Evolutionary conservation across 2,888 invertebrate species (phyloP), one percentile per base, ranked within the genome.

Genomic region (Tromatobia lineatoria): DNA sequence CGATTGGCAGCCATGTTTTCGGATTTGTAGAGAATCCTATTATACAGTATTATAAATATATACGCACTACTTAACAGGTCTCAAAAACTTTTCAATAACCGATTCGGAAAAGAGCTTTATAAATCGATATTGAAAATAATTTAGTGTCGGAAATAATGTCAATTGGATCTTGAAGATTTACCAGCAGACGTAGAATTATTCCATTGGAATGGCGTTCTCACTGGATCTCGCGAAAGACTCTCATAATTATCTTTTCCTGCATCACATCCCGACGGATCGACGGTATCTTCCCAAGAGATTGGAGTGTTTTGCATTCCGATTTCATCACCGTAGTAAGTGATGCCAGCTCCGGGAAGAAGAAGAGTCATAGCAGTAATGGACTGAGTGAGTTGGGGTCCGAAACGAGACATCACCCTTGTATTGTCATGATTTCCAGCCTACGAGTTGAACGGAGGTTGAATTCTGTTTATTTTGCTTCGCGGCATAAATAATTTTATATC

Each of bases 131-230:
- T n/a, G 20, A 4, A 20, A 20, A 6, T 23, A 42, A 42, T 54
- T 15, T 6, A 20, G 8, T 20, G 15, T 20, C 0, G 25, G 11
- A 11, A n/a, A 6, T 3, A 3, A 52, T 3, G 8, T 52, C 11
- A 42, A 54, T 38, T n/a, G 45, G 25, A 29, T 42, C 23, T 3
- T 38, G 11, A 59, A 29, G 1, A 84, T 84, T 84, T 86, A 92
- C 96, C 97, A 67, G 96, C 96, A 86, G 96, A 95, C 64, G 92
- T 93, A 0, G 95, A 94, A n/a, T 94, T 92, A 89, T 94, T 95
- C 98, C 98, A 98, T 90, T 97, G 98, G 93, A 96, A 97, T 0
- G 98, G 98, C 0, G 97, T 97, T 29, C 98, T 95, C 82, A 94
- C 96, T 0, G 97, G 97, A 91, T 98, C 97, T 84, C 97, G 94